Conservation (phyloP, 2,888 invertebrate species). For the Cremastobaeus sp. region DNA sequence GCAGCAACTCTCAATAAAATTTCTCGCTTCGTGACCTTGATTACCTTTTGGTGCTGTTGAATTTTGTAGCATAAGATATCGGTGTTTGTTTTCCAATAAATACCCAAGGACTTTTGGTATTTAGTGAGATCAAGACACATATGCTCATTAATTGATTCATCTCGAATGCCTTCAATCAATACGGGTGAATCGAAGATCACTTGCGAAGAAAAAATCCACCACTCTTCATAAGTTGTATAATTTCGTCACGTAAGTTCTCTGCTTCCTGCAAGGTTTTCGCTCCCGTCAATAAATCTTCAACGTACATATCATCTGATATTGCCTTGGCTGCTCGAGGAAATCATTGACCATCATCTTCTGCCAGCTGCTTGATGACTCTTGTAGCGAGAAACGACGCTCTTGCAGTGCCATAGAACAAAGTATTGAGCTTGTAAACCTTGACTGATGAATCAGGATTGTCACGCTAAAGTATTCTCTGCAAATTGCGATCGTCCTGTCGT, state of each 20-base stretch:
- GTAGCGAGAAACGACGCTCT: conserved; percentile 27
- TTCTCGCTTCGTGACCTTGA: conserved; percentile 56
- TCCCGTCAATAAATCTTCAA: conserved; percentile 31
- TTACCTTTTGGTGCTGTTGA: not conserved
- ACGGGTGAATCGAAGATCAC: not conserved
- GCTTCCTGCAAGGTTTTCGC: not conserved
- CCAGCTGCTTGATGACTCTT: conserved; percentile 13
- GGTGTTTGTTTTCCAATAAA: conserved; percentile 39
- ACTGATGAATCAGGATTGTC: conserved; percentile 8
- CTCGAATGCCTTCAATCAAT: not conserved
- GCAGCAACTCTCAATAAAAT: conserved; percentile 62
- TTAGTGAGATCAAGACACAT: not conserved
- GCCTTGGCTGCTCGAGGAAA: conserved; percentile 13
- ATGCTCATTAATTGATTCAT: not conserved
- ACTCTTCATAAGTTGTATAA: not conserved
- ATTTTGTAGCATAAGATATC: conserved; percentile 31
- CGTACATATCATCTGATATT: conserved; percentile 12
- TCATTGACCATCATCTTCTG: conserved; percentile 6
- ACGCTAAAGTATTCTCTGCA: conserved; percentile 25
- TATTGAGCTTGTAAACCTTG: conserved; percentile 10
- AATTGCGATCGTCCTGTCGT: conserved; percentile 7
- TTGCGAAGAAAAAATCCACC: conserved; percentile 2
- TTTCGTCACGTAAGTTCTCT: not conserved
- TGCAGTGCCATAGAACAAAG: conserved; percentile 16
- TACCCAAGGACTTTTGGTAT: conserved; percentile 20